phyloP scores from a whole-genome alignment of 2,113 vertebrate genomes.

The Cygnus atratus region DNA sequence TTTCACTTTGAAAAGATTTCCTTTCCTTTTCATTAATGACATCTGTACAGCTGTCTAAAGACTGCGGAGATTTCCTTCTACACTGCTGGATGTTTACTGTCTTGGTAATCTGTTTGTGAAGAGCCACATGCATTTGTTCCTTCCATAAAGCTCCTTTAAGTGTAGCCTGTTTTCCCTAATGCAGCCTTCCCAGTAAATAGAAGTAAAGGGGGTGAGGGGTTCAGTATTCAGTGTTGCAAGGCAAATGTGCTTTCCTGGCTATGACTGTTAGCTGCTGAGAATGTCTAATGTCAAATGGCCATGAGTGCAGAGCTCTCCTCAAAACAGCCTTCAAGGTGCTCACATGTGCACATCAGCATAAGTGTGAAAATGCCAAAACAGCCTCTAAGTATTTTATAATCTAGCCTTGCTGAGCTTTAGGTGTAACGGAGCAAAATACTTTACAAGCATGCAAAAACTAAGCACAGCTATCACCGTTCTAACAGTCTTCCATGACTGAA shows the following conservation, averaged over 20 bases:
- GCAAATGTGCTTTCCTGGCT: neutral
- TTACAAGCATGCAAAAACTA: neutral
- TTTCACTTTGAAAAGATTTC: conserved; percentile 54
- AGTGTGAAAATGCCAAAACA: neutral
- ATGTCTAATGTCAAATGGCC: neutral
- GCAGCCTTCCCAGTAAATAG: neutral
- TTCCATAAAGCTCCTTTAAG: neutral
- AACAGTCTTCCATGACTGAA: neutral
- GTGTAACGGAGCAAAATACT: neutral
- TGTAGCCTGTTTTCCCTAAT: neutral
- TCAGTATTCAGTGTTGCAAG: neutral
- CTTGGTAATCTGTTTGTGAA: conserved; percentile 9
- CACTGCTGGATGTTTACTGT: neutral
- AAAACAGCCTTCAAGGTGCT: neutral
- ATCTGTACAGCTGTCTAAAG: conserved; percentile 27
- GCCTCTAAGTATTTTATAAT: neutral
- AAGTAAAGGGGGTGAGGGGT: neutral
- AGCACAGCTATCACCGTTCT: neutral
- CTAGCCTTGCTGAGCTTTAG: neutral
- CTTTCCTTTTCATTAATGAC: conserved; percentile 51
- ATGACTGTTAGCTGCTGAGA: neutral
- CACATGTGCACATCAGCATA: neutral
- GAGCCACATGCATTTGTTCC: neutral
- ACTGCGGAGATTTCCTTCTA: neutral
- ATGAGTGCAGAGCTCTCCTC: neutral